Percentiles rank a stretch among this genome's conserved stretches.
phyloP scores from a whole-genome alignment of 2,888 invertebrate species.

The Sepioteuthis lessoniana region DNA sequence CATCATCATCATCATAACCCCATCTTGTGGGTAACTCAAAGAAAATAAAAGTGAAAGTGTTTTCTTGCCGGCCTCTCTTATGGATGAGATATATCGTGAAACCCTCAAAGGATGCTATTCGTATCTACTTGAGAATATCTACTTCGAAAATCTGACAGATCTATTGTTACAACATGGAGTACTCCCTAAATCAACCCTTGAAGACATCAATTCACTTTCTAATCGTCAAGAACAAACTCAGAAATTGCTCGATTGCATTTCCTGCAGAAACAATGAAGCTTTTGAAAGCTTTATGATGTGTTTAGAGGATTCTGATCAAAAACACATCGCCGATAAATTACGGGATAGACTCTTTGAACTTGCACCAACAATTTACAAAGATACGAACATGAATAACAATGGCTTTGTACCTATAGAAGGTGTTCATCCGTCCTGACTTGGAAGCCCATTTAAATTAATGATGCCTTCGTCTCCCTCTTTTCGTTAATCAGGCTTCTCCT shows the following conservation, averaged over 20 bases:
- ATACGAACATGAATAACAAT: background rate
- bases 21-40: background rate
- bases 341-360: background rate
- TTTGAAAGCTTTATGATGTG: background rate
- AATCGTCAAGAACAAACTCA: background rate
- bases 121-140: background rate
- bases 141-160: background rate
- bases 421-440: background rate
- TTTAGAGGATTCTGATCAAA: background rate
- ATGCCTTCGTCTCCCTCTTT: background rate
- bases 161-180: background rate
- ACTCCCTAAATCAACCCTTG: background rate
- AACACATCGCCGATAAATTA: slow-evolving; percentile 10
- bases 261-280: background rate
- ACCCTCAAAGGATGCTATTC: slow-evolving; percentile 8
- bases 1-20: background rate
- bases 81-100: slow-evolving; percentile 20
- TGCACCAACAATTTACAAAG: background rate
- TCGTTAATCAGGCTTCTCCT: background rate
- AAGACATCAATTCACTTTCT: background rate
- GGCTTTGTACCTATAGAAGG: slow-evolving; percentile 18
- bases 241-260: background rate
- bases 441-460: background rate
- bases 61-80: background rate
- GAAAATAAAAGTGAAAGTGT: background rate